phyloP scores from a whole-genome alignment of 2,113 vertebrate species.

The Protobothrops flavoviridis region DNA sequence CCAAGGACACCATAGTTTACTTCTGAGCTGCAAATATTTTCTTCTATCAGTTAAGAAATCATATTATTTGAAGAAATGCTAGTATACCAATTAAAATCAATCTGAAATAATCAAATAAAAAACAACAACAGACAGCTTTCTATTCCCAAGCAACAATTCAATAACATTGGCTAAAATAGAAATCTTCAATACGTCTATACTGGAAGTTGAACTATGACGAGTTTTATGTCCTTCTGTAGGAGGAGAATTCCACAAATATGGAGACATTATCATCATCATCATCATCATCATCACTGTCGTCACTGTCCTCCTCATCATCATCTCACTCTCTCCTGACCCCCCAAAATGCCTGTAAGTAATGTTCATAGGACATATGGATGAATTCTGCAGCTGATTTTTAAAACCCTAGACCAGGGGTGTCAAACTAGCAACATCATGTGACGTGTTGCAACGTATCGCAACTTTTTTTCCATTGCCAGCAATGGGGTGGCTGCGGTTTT shows the following conservation, averaged over 20 bases:
- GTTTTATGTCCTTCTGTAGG: neutral
- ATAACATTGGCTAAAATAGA: neutral
- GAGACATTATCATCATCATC: neutral
- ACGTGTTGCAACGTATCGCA: too few species aligned
- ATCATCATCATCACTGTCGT: neutral
- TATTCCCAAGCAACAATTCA: neutral
- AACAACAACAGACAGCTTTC: neutral
- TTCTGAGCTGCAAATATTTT: too few species aligned
- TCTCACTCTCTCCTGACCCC: neutral
- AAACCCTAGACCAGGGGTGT: too few species aligned
- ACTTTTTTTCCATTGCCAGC: too few species aligned
- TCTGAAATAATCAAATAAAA: neutral
- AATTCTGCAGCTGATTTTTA: neutral
- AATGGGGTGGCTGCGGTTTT: too few species aligned
- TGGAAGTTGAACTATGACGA: neutral
- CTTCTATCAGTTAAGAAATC: neutral
- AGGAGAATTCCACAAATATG: neutral
- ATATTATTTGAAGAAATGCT: neutral
- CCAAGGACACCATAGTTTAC: too few species aligned
- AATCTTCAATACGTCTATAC: neutral
- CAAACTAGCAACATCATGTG: too few species aligned
- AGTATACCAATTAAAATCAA: neutral
- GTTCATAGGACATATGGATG: neutral
- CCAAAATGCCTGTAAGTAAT: neutral
- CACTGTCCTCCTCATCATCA: neutral